These are phyloP conservation scores for Megaceryle alcyon DNA, from an alignment of 2,797 vertebrate species.

Conservation along the genomic window DNA sequence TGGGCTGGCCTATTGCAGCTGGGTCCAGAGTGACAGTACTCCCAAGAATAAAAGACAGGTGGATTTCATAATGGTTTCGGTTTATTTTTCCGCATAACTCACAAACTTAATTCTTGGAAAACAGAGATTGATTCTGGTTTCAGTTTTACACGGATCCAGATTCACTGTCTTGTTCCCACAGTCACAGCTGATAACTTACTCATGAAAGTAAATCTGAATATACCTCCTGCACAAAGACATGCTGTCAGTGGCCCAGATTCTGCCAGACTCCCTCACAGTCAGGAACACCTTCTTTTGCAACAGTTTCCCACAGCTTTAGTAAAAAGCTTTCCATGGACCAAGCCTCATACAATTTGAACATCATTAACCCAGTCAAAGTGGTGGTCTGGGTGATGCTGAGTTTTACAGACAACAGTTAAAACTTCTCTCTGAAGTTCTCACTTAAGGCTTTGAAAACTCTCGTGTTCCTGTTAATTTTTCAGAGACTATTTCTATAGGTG, in stretches of 20 bases:
- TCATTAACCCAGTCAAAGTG: not conserved
- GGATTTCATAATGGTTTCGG: not conserved
- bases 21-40: not conserved
- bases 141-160: not conserved
- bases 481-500: not conserved
- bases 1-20: not conserved
- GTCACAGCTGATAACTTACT: accelerated
- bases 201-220: not conserved
- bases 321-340: not conserved
- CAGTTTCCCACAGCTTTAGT: not conserved
- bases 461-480: not conserved
- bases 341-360: not conserved
- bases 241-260: not conserved
- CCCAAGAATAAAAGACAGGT: not conserved
- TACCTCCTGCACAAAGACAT: not conserved
- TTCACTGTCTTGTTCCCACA: not conserved
- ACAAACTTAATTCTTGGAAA: not conserved
- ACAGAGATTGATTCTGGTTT: not conserved
- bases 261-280: not conserved
- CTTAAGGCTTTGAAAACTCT: not conserved
- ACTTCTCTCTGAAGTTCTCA: not conserved
- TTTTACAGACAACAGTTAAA: not conserved
- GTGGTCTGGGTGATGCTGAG: not conserved
- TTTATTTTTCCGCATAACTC: not conserved
- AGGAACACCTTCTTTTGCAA: not conserved